Percentiles rank a stretch among this genome's conserved stretches.
phyloP scores from a whole-genome alignment of 2,888 invertebrate species.

The Silvanus unidentatus region DNA sequence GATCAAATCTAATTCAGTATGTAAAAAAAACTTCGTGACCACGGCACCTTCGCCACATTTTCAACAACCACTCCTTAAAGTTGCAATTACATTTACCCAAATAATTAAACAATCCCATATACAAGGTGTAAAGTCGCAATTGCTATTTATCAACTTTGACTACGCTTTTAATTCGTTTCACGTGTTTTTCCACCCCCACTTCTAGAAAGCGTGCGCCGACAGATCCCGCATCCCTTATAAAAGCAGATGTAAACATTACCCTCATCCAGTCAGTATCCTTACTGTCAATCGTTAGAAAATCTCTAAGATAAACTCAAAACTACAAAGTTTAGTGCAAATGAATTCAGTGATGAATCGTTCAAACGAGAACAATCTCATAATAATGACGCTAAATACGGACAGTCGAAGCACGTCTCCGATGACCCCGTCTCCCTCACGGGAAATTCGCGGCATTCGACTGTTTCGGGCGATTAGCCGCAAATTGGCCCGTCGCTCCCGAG shows the following conservation, averaged over 20 bases:
- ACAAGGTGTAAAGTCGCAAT: too few relatives aligned
- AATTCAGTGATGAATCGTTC: constrained; percentile 20
- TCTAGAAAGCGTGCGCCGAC: constrained; percentile 26
- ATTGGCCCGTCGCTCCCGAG: constrained; percentile 52
- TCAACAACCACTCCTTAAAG: too few relatives aligned
- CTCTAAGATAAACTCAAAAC: too few relatives aligned
- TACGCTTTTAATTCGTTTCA: constrained; percentile 9
- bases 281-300: neutral
- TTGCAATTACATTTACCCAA: too few relatives aligned
- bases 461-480: constrained; percentile 62
- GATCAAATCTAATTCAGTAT: too few relatives aligned
- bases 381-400: constrained; percentile 30
- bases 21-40: too few relatives aligned
- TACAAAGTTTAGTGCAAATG: constrained; percentile 10
- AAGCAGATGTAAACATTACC: constrained; percentile 30
- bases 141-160: too few relatives aligned
- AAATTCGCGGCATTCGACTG: constrained; percentile 56
- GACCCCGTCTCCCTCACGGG: constrained; percentile 53
- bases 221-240: constrained; percentile 28
- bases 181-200: constrained; percentile 19
- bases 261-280: constrained; percentile 8
- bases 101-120: too few relatives aligned
- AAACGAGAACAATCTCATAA: constrained; percentile 27
- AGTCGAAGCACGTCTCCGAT: constrained; percentile 43
- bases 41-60: too few relatives aligned